These are phyloP conservation scores for Drosophila mulleri DNA, from an alignment of 2,888 invertebrate genomes.

Conservation along the genomic window DNA sequence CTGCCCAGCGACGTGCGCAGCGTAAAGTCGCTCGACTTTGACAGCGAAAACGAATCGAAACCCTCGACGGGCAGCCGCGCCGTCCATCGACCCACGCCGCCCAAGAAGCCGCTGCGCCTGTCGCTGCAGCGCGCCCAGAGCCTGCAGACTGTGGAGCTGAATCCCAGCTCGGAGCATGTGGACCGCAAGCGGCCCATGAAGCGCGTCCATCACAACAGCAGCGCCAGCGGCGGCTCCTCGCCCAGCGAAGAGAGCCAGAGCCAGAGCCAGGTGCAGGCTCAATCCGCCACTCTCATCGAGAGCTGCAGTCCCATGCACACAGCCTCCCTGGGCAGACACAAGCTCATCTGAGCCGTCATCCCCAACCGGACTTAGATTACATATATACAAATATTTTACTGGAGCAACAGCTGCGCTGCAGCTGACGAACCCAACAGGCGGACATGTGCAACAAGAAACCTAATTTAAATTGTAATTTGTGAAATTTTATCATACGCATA, in stretches of 20 bases:
- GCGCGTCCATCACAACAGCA: conserved; percentile 80
- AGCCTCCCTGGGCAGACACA: conserved; percentile 83
- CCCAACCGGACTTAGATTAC: conserved; percentile 26
- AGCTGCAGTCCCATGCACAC: conserved; percentile 82
- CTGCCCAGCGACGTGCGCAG: conserved; percentile 86
- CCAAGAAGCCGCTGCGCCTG: conserved; percentile 93
- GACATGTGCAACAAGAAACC: conserved; percentile 70
- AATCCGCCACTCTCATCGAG: conserved; percentile 67
- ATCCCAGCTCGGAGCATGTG: conserved; percentile 67
- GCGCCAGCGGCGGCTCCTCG: conserved; percentile 49
- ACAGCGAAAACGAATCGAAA: conserved; percentile 88
- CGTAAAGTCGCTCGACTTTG: conserved; percentile 91
- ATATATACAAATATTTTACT: conserved; percentile 22
- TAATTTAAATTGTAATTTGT: conserved; percentile 35
- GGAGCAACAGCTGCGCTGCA: conserved; percentile 52
- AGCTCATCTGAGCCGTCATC: conserved; percentile 75
- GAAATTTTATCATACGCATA: conserved; percentile 26
- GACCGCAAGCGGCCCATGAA: conserved; percentile 84
- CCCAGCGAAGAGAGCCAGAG: conserved; percentile 59
- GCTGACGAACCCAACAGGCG: conserved; percentile 58
- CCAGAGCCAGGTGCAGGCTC: conserved; percentile 7
- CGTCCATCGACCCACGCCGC: conserved; percentile 90
- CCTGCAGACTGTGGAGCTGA: conserved; percentile 89
- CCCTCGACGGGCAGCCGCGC: conserved; percentile 73
- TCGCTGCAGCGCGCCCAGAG: conserved; percentile 94